These are phyloP conservation scores for Periophthalmodon schlosseri DNA, from an alignment of 2,113 vertebrate species.

Conservation along the genomic window DNA sequence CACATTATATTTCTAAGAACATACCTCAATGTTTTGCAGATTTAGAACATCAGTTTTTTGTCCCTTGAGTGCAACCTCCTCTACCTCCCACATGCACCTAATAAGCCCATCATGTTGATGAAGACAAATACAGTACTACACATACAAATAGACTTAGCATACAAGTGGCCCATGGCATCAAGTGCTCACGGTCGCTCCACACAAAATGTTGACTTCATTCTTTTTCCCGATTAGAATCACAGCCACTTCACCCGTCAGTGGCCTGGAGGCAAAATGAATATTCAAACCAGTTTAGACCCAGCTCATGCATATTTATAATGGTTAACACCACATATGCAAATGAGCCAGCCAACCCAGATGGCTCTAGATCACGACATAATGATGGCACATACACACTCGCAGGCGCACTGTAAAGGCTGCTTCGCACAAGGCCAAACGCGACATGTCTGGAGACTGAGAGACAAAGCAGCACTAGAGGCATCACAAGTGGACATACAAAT, in stretches of 20 bases:
- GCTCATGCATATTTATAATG: conserved; percentile 66
- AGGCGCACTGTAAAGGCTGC: conserved; percentile 14
- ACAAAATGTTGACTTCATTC: conserved; percentile 46
- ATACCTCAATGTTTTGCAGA: too few species aligned
- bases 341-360: conserved; percentile 62
- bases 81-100: background rate
- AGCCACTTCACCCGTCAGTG: conserved; percentile 45
- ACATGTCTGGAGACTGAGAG: conserved; percentile 7
- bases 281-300: conserved; percentile 55
- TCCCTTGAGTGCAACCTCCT: background rate
- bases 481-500: conserved; percentile 12
- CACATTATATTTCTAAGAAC: too few species aligned
- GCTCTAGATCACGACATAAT: conserved; percentile 62
- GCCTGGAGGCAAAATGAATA: conserved; percentile 63
- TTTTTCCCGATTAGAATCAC: conserved; percentile 58
- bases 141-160: conserved; percentile 15
- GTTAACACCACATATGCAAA: conserved; percentile 69
- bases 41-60: too few species aligned
- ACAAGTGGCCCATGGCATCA: conserved; percentile 16
- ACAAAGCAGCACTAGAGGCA: conserved; percentile 15
- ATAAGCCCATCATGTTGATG: conserved; percentile 13
- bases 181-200: conserved; percentile 29
- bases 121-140: conserved; percentile 29
- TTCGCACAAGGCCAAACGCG: conserved; percentile 17
- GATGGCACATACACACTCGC: conserved; percentile 39